phyloP scores from a whole-genome alignment of 2,797 vertebrate species.

The Alosa sapidissima region DNA sequence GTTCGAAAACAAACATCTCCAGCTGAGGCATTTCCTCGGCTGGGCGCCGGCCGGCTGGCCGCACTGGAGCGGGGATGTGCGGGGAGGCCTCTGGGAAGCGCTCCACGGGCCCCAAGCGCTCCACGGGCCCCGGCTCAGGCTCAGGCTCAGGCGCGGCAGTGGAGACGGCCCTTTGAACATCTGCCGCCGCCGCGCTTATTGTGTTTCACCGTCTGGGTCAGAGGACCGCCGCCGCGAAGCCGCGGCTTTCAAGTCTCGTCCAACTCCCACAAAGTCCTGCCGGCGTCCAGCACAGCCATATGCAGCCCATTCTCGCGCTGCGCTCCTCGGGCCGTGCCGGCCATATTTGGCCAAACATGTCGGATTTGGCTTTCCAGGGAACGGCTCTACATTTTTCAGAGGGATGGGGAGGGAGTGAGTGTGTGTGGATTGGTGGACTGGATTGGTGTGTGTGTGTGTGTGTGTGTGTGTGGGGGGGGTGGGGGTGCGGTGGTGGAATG shows the following conservation, averaged over 20 bases:
- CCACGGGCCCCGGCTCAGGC: background rate
- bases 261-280: conserved; percentile 59
- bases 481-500: conserved; percentile 26
- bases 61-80: conserved; percentile 54
- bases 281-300: conserved; percentile 59
- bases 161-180: conserved; percentile 68
- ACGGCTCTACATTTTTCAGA: conserved; percentile 37
- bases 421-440: background rate
- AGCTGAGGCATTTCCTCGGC: conserved; percentile 74
- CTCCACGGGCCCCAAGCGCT: conserved; percentile 54
- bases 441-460: background rate
- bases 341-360: conserved; percentile 50
- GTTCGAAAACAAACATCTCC: conserved; percentile 71
- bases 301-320: conserved; percentile 62
- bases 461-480: conserved; percentile 34
- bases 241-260: conserved; percentile 65
- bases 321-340: conserved; percentile 22
- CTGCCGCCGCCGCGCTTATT: conserved; percentile 65
- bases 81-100: conserved; percentile 60
- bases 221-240: conserved; percentile 54
- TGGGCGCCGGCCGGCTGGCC: background rate
- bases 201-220: conserved; percentile 70
- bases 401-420: background rate
- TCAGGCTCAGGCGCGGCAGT: conserved; percentile 41
- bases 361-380: conserved; percentile 55